phyloP scores from a whole-genome alignment of 2,113 vertebrate species.

The Siniperca chuatsi region DNA sequence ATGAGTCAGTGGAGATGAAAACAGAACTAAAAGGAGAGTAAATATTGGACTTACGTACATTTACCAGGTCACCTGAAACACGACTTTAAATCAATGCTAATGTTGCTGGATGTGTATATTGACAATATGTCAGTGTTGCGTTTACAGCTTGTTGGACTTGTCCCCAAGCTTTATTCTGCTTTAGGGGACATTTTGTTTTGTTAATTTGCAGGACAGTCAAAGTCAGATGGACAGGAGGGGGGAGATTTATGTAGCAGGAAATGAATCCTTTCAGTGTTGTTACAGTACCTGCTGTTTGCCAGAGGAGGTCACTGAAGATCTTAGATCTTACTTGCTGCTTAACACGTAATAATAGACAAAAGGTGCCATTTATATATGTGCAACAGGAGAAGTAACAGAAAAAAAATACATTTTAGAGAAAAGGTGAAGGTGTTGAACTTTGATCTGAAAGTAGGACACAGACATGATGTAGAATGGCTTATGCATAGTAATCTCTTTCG shows the following conservation, averaged over 20 bases:
- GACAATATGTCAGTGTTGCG: not conserved
- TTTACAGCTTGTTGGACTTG: not conserved
- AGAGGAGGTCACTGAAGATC: conserved; percentile 26
- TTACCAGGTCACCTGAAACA: not conserved
- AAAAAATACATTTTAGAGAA: not conserved
- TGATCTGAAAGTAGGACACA: not conserved
- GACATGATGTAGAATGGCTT: not conserved
- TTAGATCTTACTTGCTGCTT: not conserved
- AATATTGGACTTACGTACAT: not conserved
- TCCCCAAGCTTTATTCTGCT: not conserved
- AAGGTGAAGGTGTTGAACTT: not conserved
- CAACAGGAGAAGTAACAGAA: not conserved
- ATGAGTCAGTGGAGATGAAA: not conserved
- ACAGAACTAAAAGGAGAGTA: not conserved
- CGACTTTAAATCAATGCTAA: no score
- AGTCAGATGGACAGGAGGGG: not conserved
- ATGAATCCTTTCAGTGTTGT: not conserved
- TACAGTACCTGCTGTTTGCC: conserved; percentile 3
- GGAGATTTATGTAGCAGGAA: not conserved
- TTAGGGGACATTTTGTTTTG: not conserved
- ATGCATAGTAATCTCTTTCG: not conserved
- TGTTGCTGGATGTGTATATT: no score
- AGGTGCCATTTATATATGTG: not conserved
- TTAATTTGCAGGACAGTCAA: not conserved
- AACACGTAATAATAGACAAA: not conserved